These are phyloP conservation scores for Zaprionus ornatus DNA, from an alignment of 1,140 invertebrate species.

Conservation along the genomic window DNA sequence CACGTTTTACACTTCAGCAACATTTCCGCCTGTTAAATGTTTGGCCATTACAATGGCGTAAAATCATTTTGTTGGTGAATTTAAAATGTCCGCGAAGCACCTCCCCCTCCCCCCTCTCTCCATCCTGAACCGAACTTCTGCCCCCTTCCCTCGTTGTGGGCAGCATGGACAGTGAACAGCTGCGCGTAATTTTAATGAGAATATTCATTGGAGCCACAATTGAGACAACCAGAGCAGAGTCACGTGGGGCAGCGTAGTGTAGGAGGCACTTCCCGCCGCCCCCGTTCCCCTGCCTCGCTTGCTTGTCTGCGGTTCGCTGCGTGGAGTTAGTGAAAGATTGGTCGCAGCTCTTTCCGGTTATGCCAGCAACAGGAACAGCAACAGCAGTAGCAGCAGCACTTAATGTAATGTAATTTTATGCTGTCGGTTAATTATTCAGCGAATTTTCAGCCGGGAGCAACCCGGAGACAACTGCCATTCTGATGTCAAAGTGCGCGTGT, in stretches of 20 bases:
- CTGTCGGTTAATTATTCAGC: constrained; percentile 72
- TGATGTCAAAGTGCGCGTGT: constrained; percentile 51
- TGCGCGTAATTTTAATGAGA: constrained; percentile 72
- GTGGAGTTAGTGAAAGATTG: constrained; percentile 65
- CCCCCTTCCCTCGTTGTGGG: neutral
- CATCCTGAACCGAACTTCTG: too few species aligned
- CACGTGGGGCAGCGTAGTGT: constrained; percentile 28
- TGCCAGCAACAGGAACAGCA: constrained; percentile 3
- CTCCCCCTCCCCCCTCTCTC: neutral
- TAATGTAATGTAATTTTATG: constrained; percentile 76
- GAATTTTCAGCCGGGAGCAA: constrained; percentile 37
- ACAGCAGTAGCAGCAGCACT: constrained; percentile 46
- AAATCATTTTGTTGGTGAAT: constrained; percentile 66
- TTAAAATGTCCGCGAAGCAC: constrained; percentile 44
- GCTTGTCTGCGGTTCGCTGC: constrained; percentile 25
- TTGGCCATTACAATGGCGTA: constrained; percentile 69
- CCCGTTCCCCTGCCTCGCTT: neutral
- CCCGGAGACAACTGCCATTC: constrained; percentile 21
- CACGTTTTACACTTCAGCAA: constrained; percentile 75
- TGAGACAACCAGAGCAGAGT: constrained; percentile 54
- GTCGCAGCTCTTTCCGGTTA: constrained; percentile 59
- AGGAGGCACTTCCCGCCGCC: neutral
- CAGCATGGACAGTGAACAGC: constrained; percentile 50
- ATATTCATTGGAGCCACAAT: constrained; percentile 75
- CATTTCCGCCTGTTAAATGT: constrained; percentile 68